Evolutionary conservation across 2,797 vertebrate species (phyloP).

Genomic region (Lindbergichthys nudifrons): DNA sequence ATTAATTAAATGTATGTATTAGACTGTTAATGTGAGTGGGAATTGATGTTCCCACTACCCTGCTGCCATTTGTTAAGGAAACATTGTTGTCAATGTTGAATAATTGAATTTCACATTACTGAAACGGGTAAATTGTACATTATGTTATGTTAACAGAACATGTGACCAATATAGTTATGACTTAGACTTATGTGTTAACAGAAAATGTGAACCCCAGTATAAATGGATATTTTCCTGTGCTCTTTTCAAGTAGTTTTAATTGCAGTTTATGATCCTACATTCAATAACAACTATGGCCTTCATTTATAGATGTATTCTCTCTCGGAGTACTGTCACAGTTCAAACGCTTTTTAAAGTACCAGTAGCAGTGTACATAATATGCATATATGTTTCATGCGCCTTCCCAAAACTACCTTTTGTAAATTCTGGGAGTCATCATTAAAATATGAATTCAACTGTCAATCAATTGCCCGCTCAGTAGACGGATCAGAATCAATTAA

Average conservation of each 20-base stretch:
- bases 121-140: no score
- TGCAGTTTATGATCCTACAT: not conserved
- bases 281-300: constrained; percentile 1
- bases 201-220: not conserved
- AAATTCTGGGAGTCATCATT: not conserved
- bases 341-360: constrained; percentile 7
- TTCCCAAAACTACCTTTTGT: not conserved
- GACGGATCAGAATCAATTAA: constrained; percentile 34
- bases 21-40: not conserved
- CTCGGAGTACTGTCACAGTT: constrained; percentile 8
- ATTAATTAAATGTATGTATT: not conserved
- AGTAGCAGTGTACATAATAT: not conserved
- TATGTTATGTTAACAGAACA: not conserved
- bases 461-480: constrained; percentile 23
- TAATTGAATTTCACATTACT: no score
- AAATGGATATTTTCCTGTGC: not conserved
- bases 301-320: constrained; percentile 7
- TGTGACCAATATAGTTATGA: not conserved
- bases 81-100: not conserved
- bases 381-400: not conserved
- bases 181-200: not conserved
- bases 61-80: not conserved
- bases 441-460: constrained; percentile 9
- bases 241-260: not conserved
- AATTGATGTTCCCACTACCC: no score